Evolutionary conservation across 1,140 invertebrate species (phyloP).

Genomic region (Drosophila insularis): DNA sequence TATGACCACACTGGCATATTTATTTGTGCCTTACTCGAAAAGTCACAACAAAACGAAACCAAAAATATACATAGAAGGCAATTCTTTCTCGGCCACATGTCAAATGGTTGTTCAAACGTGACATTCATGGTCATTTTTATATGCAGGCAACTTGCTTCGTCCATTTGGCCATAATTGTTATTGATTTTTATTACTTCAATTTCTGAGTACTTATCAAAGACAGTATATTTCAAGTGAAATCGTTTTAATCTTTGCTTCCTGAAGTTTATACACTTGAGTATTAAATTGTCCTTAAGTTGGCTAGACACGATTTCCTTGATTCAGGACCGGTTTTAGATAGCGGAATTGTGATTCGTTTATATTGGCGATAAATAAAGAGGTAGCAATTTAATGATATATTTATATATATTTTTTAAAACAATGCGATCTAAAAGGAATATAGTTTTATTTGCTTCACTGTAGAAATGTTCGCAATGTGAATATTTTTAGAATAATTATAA

Average conservation of each 20-base stretch:
- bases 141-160: neutral
- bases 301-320: too few relatives aligned
- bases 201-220: neutral
- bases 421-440: too few relatives aligned
- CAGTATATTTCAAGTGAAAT: neutral
- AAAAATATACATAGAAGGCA: slow-evolving; percentile 4
- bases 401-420: too few relatives aligned
- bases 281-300: too few relatives aligned
- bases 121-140: slow-evolving; percentile 26
- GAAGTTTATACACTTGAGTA: too few relatives aligned
- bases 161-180: neutral
- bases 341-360: too few relatives aligned
- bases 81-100: slow-evolving; percentile 30
- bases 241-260: neutral
- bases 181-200: slow-evolving; percentile 2
- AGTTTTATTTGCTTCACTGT: too few relatives aligned
- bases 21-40: slow-evolving; percentile 20
- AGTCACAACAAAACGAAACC: slow-evolving; percentile 7
- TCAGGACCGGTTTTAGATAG: too few relatives aligned
- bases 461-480: too few relatives aligned
- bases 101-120: slow-evolving; percentile 39
- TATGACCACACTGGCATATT: slow-evolving; percentile 21
- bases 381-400: too few relatives aligned
- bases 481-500: too few relatives aligned
- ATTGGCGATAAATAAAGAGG: too few relatives aligned